These are phyloP conservation scores for Manduca sexta DNA, from an alignment of 1,140 invertebrate genomes.

Conservation along the genomic window DNA sequence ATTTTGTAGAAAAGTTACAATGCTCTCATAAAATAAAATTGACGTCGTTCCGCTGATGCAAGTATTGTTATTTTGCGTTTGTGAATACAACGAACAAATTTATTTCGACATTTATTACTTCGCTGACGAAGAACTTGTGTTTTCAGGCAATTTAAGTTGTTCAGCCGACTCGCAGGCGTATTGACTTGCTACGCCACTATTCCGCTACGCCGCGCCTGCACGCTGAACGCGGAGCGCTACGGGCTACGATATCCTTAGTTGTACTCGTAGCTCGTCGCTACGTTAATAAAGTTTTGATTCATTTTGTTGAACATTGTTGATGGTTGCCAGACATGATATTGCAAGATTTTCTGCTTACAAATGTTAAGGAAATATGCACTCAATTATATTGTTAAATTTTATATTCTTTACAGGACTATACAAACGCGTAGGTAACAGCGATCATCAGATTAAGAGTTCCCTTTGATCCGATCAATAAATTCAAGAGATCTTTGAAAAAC, in stretches of 20 bases:
- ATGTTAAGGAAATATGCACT: too few species aligned
- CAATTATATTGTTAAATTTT: not conserved
- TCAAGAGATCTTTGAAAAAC: too few species aligned
- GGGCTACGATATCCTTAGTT: slow-evolving; percentile 13
- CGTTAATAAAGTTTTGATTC: slow-evolving; percentile 8
- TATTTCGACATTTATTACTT: slow-evolving; percentile 24
- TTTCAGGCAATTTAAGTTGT: slow-evolving; percentile 26
- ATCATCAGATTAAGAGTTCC: too few species aligned
- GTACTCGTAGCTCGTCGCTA: slow-evolving; percentile 4
- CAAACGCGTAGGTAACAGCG: not conserved
- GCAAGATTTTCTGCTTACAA: not conserved
- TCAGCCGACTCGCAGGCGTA: slow-evolving; percentile 8
- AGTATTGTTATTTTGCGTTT: slow-evolving; percentile 20
- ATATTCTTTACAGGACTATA: not conserved
- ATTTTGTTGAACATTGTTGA: too few species aligned
- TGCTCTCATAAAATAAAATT: slow-evolving; percentile 19
- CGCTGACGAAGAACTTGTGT: slow-evolving; percentile 23
- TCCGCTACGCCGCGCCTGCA: not conserved
- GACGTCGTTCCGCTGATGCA: slow-evolving; percentile 14
- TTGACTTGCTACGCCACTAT: slow-evolving; percentile 5
- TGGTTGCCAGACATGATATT: not conserved
- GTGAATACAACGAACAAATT: slow-evolving; percentile 28
- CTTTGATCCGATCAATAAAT: too few species aligned
- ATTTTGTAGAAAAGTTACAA: too few species aligned
- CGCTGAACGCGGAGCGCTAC: slow-evolving; percentile 15